Conservation (phyloP, 2,113 vertebrate species). For the Gymnogyps californianus region DNA sequence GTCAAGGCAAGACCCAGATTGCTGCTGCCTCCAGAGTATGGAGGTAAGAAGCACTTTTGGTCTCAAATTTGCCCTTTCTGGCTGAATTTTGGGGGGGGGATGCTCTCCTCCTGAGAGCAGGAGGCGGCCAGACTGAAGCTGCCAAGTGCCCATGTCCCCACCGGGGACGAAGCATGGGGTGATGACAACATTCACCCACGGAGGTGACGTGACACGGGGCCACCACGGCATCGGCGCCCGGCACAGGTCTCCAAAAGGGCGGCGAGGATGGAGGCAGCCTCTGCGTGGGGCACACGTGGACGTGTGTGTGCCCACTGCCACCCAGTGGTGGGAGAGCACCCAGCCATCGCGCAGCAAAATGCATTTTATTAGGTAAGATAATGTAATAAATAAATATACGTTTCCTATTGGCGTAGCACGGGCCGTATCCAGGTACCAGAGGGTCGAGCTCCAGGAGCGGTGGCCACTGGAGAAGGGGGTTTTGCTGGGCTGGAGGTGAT, state of each 20-base stretch:
- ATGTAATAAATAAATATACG: rapidly evolving
- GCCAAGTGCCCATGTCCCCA: rapidly evolving
- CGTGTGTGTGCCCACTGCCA: neutral
- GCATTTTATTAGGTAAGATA: rapidly evolving
- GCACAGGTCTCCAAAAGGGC: rapidly evolving
- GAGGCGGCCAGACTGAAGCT: neutral
- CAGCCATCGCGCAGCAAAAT: neutral
- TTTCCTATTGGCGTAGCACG: rapidly evolving
- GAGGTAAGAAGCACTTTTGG: neutral
- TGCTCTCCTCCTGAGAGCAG: neutral
- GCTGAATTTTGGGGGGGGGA: rapidly evolving
- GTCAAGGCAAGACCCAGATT: neutral
- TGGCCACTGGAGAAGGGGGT: rapidly evolving
- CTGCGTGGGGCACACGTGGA: neutral
- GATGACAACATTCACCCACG: neutral
- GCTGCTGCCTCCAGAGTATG: neutral
- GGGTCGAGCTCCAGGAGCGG: neutral
- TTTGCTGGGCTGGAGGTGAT: neutral
- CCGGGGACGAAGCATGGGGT: rapidly evolving
- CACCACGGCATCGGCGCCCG: rapidly evolving
- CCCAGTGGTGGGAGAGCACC: slow-evolving; percentile 24
- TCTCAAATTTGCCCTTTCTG: neutral
- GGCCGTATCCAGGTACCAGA: rapidly evolving
- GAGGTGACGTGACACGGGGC: neutral
- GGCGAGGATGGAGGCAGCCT: rapidly evolving